Conservation (phyloP, 2,113 vertebrate genomes). For the Petaurus breviceps region DNA sequence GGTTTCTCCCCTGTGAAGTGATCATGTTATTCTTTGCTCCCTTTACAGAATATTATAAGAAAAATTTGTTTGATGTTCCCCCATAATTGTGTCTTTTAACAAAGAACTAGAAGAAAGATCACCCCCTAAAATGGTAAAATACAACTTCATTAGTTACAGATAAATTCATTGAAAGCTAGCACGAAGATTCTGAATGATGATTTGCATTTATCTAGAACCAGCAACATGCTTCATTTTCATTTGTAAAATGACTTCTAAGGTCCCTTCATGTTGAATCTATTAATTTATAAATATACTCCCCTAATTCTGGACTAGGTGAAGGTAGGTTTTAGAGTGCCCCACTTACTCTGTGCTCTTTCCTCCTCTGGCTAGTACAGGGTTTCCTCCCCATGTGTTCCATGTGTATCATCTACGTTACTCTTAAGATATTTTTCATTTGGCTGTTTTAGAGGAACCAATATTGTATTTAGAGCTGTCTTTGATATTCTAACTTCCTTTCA, state of each 20-base stretch:
- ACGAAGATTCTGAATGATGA: neutral
- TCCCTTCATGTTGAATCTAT: neutral
- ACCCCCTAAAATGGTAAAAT: neutral
- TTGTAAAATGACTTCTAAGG: neutral
- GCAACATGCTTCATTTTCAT: neutral
- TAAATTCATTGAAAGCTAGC: neutral
- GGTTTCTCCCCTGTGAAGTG: neutral
- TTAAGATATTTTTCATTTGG: neutral
- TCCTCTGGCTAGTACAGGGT: neutral
- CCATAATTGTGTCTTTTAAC: neutral
- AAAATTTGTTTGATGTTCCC: neutral
- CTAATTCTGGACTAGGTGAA: neutral
- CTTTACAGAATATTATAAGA: neutral
- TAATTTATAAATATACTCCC: neutral
- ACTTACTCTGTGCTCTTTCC: neutral
- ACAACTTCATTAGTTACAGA: neutral
- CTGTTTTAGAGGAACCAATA: constrained; percentile 48
- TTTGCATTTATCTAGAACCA: neutral
- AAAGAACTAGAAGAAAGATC: no score
- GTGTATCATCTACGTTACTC: neutral
- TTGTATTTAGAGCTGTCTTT: constrained; percentile 1
- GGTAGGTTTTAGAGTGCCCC: neutral
- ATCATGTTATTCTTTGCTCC: neutral
- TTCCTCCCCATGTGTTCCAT: neutral
- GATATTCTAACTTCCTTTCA: constrained; percentile 26